Base-by-base conservation (phyloP, 2,888 invertebrate genomes). In the Linyphia triangularis region DNA sequence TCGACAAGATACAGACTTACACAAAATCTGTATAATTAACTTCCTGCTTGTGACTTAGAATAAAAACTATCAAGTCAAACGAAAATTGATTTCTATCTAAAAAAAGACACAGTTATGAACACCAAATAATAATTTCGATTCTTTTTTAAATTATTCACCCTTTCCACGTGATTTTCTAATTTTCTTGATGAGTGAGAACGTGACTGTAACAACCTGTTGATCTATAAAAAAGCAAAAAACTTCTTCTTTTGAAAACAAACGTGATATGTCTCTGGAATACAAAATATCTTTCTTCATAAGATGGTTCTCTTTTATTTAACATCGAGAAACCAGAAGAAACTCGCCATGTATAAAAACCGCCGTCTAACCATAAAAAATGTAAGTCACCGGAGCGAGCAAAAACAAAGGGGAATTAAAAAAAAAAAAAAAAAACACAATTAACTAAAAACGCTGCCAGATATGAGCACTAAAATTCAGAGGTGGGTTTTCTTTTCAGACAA, bases 401-500 rank as follows among this genome's bases (percentile, higher is more conserved):
- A 78, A 65, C 26, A 65, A 43, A 28, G 63, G 63, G 9, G 28
- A 28, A 67, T 30, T 26, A 67, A 79, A 67, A 67, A 65, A 57
- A 67, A 65, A 43, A 43, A 24, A 43, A 43, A 57, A 37, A 24
- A 43, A 70, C 40, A 33, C n/a, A 30, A 19, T 37, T 61, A 77
- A 65, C 51, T 51, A 65, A 77, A 77, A 57, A 78, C 26, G 26
- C 26, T 65, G 37, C 19, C 69, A 59, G 65, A 70, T 70, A 24
- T 26, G 69, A 24, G 81, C 59, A 59, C 70, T 81, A 81, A 81
- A 81, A 81, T 81, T 69, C 69, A 69, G 26, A 37, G 37, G 67
- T 24, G 24, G 24, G n/a, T 59, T 59, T 59, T 81, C 59, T 81
- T 81, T 81, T 81, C n/a, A 70, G 67, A 10, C 43, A 43, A 81